Evolutionary conservation across 2,113 vertebrate genomes (phyloP), one percentile per base, ranked within the genome.

Genomic region (Nettapus auritus): DNA sequence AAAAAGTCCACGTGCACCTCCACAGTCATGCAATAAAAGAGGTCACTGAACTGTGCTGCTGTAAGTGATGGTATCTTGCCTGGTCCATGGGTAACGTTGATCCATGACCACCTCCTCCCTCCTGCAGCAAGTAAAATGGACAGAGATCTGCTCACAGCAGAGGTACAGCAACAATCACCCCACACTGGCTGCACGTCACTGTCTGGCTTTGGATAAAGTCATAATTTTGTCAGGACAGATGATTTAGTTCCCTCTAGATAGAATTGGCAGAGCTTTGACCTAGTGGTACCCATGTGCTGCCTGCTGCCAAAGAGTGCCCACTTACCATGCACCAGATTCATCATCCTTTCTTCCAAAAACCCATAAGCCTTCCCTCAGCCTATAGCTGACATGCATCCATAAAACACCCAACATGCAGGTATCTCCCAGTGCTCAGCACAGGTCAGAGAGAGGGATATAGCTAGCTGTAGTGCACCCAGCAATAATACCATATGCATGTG

Each of bases 81-180:
- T 63, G 62, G 48, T 29, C 76, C 26, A 36, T 12, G 91, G 89
- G 89, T 90, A 92, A 93, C 85, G 94, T 86, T 90, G 86, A 94
- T 85, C 69, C 26, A n/a, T 77, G 59, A 87, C 90, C 36, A 89
- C 22, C 69, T 89, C 71, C 82, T 95, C 71, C 29, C 26, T 86
- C 25, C 77, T 69, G 66, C 48, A 62, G 33, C n/a, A 42, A 90
- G 22, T 15, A 59, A 77, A 86, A 69, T 29, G 40, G 60, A 67
- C 36, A 48, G 4, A 11, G 15, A n/a, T n/a, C 15, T 29, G 12
- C 59, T 28, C 46, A 36, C 14, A 56, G 60, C 18, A 69, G 46
- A 69, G 11, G 36, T 85, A 70, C 67, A 69, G 17, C 22, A 66
- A 10, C 48, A 42, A 74, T 73, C 56, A 89, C 9, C 12, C 8